Conservation (phyloP, 2,888 invertebrate species). For the Drosophila merina region DNA sequence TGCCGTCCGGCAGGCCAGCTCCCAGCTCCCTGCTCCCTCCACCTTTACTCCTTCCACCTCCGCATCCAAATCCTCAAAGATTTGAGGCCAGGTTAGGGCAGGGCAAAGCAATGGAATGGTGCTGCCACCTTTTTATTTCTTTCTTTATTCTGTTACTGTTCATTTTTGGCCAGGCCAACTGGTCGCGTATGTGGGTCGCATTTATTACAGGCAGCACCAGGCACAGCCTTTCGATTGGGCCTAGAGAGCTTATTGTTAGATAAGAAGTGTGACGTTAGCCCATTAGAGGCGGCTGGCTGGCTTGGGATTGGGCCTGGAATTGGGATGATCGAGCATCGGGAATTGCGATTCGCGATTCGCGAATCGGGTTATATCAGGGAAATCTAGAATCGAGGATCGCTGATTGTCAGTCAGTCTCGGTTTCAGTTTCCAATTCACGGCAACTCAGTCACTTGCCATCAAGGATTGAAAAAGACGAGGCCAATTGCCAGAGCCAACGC, state of each 20-base stretch:
- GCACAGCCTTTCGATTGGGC: slow-evolving; percentile 18
- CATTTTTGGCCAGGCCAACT: slow-evolving; percentile 74
- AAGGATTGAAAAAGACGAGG: slow-evolving; percentile 45
- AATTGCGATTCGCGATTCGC: slow-evolving; percentile 28
- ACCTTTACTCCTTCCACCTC: neutral
- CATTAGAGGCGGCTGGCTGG: slow-evolving; percentile 63
- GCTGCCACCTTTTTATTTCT: slow-evolving; percentile 23
- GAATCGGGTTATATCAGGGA: slow-evolving; percentile 15
- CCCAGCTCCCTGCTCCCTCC: slow-evolving; percentile 1
- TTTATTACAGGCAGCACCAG: slow-evolving; percentile 58
- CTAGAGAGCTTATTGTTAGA: slow-evolving; percentile 54
- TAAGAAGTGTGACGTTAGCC: slow-evolving; percentile 76
- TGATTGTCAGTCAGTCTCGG: slow-evolving; percentile 73
- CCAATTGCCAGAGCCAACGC: slow-evolving; percentile 63
- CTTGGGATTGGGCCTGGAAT: neutral
- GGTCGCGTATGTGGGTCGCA: slow-evolving; percentile 76
- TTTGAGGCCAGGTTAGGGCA: slow-evolving; percentile 43
- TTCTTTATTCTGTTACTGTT: slow-evolving; percentile 13
- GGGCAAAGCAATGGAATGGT: slow-evolving; percentile 55
- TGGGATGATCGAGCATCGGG: slow-evolving; percentile 42
- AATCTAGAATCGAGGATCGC: slow-evolving; percentile 49
- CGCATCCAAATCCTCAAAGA: slow-evolving; percentile 6
- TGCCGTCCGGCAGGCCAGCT: slow-evolving; percentile 38
- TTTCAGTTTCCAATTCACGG: slow-evolving; percentile 42
- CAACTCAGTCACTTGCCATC: slow-evolving; percentile 67